These are phyloP conservation scores for Netelia virgata DNA, from an alignment of 2,888 invertebrate species.

Conservation along the genomic window DNA sequence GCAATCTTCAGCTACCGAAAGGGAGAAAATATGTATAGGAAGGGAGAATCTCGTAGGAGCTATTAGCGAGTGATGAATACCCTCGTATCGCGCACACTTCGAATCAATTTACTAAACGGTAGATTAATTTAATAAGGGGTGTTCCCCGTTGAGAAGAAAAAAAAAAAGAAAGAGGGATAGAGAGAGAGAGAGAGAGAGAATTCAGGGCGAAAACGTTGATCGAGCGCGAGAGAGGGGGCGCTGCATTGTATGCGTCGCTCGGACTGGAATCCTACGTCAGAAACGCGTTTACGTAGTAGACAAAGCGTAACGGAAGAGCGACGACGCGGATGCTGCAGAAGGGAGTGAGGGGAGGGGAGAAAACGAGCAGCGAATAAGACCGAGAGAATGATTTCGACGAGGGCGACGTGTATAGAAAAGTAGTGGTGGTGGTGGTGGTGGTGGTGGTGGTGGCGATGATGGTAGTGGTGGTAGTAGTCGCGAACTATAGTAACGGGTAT, in stretches of 20 bases:
- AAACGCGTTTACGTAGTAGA: constrained; percentile 20
- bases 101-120: constrained; percentile 82
- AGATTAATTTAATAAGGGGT: constrained; percentile 83
- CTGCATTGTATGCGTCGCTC: constrained; percentile 37
- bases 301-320: constrained; percentile 74
- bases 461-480: constrained; percentile 69
- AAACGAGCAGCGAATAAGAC: constrained; percentile 65
- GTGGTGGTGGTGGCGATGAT: constrained; percentile 64
- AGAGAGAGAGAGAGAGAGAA: constrained; percentile 17
- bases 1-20: constrained; percentile 43
- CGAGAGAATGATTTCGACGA: constrained; percentile 73
- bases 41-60: constrained; percentile 39
- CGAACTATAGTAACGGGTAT: constrained; percentile 57
- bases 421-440: constrained; percentile 63
- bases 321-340: constrained; percentile 58
- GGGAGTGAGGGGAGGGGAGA: constrained; percentile 46
- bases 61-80: constrained; percentile 74
- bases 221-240: constrained; percentile 63
- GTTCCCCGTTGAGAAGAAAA: constrained; percentile 43
- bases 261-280: neutral
- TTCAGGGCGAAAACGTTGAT: constrained; percentile 72
- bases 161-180: too few species aligned
- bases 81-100: constrained; percentile 74
- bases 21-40: neutral
- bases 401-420: constrained; percentile 48